Evolutionary conservation across 2,113 vertebrate species (phyloP).

Genomic region (Elgaria multicarinata): DNA sequence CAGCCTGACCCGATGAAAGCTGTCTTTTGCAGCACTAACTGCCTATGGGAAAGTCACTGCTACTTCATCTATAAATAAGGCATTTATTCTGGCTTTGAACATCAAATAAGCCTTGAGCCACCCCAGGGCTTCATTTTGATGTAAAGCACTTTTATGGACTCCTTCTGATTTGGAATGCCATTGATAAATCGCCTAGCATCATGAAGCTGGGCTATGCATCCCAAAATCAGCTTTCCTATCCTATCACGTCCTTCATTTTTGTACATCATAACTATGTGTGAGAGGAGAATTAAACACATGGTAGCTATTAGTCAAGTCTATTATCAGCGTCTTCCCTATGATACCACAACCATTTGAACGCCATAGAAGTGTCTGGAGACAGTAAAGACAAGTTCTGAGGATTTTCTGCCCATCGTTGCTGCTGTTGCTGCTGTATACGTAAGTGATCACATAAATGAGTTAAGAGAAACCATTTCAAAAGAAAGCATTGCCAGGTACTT

Average conservation of each 20-base stretch:
- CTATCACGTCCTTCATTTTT: neutral
- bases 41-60: neutral
- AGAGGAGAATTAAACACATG: neutral
- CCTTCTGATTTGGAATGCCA: neutral
- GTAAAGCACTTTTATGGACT: neutral
- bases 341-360: conserved; percentile 1
- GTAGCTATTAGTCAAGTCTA: neutral
- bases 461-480: conserved; percentile 30
- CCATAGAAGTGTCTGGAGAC: neutral
- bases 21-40: neutral
- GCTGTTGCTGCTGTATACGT: neutral
- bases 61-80: conserved; percentile 7
- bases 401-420: neutral
- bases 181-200: neutral
- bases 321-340: neutral
- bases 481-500: rapidly evolving
- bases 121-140: neutral
- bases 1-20: neutral
- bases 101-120: neutral
- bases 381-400: neutral
- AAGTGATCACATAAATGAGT: neutral
- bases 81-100: conserved; percentile 10
- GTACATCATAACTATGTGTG: neutral
- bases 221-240: neutral
- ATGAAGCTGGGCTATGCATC: neutral